Percentiles rank a stretch among this genome's conserved stretches.
Conservation (phyloP, 1,140 invertebrate genomes). For the Aleiodes sp. region DNA sequence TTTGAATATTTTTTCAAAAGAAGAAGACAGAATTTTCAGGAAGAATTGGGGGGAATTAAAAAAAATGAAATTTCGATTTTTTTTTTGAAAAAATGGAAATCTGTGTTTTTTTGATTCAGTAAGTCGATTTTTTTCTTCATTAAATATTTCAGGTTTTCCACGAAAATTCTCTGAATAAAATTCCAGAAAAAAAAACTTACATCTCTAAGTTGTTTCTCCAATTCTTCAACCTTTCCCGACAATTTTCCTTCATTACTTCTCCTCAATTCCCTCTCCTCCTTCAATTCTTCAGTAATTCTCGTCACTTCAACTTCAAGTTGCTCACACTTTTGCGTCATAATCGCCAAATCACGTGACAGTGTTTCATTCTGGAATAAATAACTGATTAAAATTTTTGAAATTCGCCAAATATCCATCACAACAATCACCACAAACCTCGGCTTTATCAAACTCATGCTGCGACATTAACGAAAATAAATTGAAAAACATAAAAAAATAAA, state of each 20-base stretch:
- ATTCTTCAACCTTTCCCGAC: conserved; percentile 53
- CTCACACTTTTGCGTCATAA: conserved; percentile 48
- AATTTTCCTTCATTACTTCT: conserved; percentile 53
- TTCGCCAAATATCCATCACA: background rate
- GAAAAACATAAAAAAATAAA: conserved; percentile 31
- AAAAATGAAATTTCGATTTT: too few species aligned
- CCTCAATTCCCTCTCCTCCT: conserved; percentile 48
- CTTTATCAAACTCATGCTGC: conserved; percentile 56
- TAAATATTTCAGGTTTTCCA: conserved; percentile 29
- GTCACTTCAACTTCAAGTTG: conserved; percentile 51
- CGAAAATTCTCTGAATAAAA: conserved; percentile 10
- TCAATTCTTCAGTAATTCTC: conserved; percentile 52
- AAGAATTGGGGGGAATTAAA: too few species aligned
- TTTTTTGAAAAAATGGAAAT: too few species aligned
- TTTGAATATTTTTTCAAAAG: too few species aligned
- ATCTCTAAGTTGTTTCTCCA: conserved; percentile 57
- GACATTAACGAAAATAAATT: conserved; percentile 34
- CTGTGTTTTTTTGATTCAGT: too few species aligned
- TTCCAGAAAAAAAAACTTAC: conserved; percentile 45
- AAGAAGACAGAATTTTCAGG: too few species aligned
- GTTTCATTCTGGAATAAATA: conserved; percentile 58
- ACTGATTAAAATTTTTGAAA: background rate
- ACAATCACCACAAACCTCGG: conserved; percentile 47
- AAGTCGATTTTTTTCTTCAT: too few species aligned
- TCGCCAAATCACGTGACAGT: conserved; percentile 46